Conservation (phyloP, 2,113 vertebrate species). For the Coturnix japonica region DNA sequence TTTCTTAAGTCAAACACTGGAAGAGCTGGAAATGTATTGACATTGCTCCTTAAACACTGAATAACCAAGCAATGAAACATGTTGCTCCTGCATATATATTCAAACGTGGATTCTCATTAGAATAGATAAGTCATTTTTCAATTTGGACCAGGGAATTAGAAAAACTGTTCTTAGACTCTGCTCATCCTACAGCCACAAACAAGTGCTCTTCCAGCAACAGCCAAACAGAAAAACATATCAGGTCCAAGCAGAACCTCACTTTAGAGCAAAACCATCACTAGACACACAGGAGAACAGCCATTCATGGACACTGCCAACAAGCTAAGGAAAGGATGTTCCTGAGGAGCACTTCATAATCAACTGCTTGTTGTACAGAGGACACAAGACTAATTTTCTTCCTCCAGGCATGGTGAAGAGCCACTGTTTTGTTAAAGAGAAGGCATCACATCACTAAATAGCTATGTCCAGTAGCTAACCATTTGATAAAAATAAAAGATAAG, state of each 20-base stretch:
- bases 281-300: background rate
- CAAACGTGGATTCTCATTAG: background rate
- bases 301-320: rapidly evolving
- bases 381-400: rapidly evolving
- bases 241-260: background rate
- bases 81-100: background rate
- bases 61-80: background rate
- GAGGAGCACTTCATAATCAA: background rate
- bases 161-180: background rate
- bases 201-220: background rate
- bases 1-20: background rate
- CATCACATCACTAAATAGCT: background rate
- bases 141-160: background rate
- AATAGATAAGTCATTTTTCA: background rate
- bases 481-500: rapidly evolving
- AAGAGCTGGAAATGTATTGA: background rate
- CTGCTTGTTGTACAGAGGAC: background rate
- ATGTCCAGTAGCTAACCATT: background rate
- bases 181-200: background rate
- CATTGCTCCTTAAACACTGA: background rate
- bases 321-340: background rate
- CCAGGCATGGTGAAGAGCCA: background rate
- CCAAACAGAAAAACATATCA: background rate
- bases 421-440: background rate
- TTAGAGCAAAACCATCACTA: background rate